Conservation (phyloP, 2,888 invertebrate species). For the Lasioglossum zephyrum region DNA sequence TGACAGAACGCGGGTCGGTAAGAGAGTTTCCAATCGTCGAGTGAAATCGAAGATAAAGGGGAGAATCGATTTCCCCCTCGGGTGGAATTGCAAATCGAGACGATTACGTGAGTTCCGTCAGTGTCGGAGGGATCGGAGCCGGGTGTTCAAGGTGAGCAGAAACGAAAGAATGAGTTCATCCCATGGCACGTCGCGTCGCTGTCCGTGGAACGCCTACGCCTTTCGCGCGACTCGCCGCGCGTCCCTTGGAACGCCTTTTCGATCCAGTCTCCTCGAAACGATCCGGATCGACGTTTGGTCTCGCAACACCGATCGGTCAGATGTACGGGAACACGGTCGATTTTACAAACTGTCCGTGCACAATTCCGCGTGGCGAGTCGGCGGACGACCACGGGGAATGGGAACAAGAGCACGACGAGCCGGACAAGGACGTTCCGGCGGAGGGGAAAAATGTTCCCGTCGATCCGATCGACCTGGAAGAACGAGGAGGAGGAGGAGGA, state of each 20-base stretch:
- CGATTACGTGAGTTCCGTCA: slow-evolving; percentile 63
- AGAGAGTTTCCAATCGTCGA: slow-evolving; percentile 55
- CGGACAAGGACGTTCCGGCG: slow-evolving; percentile 14
- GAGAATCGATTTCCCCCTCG: slow-evolving; percentile 51
- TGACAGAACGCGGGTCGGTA: slow-evolving; percentile 42
- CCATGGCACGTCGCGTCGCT: background rate
- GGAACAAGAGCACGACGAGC: slow-evolving; percentile 59
- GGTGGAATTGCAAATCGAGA: slow-evolving; percentile 62
- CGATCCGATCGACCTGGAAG: slow-evolving; percentile 38
- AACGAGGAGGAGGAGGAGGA: background rate
- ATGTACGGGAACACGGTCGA: slow-evolving; percentile 18
- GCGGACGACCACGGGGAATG: slow-evolving; percentile 47
- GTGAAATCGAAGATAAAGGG: slow-evolving; percentile 53
- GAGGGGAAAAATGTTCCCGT: slow-evolving; percentile 51
- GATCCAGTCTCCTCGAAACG: slow-evolving; percentile 53
- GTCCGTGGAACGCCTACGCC: slow-evolving; percentile 60
- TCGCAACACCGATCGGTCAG: slow-evolving; percentile 26
- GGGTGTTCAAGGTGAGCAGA: slow-evolving; percentile 49
- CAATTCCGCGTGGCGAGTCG: slow-evolving; percentile 74
- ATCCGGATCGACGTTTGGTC: slow-evolving; percentile 42
- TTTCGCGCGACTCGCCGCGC: slow-evolving; percentile 35
- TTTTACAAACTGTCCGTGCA: slow-evolving; percentile 62
- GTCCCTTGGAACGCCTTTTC: slow-evolving; percentile 23
- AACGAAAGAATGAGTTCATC: slow-evolving; percentile 55
- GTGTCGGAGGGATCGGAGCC: slow-evolving; percentile 45